Conservation (phyloP, 2,113 vertebrate species). For the Lycaon pictus region DNA sequence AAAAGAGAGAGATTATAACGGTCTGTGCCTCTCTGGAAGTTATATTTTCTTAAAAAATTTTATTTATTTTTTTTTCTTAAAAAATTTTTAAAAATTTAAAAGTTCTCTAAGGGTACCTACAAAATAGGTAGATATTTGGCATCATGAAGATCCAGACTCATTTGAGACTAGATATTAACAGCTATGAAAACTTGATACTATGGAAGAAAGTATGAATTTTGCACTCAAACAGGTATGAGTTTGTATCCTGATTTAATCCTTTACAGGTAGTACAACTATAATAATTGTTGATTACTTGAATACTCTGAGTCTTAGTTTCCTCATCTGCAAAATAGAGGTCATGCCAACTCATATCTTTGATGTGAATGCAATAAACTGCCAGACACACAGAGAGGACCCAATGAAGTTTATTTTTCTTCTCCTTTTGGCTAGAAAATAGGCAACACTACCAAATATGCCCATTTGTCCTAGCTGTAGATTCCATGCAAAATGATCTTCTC, state of each 20-base stretch:
- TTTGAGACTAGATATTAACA: conserved; percentile 3
- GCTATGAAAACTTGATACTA: neutral
- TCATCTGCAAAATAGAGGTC: neutral
- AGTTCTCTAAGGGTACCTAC: neutral
- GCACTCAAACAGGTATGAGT: neutral
- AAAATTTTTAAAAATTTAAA: neutral
- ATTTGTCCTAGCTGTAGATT: conserved; percentile 9
- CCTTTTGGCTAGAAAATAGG: neutral
- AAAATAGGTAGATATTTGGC: neutral
- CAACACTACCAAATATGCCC: neutral
- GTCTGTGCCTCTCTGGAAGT: neutral
- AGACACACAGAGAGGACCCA: neutral
- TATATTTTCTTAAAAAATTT: conserved; percentile 6
- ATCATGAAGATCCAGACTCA: neutral
- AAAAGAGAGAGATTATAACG: neutral
- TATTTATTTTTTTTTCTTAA: too few species aligned
- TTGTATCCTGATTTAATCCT: neutral
- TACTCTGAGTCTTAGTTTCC: neutral
- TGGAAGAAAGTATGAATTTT: conserved; percentile 15
- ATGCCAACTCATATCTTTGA: neutral
- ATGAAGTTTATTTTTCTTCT: neutral
- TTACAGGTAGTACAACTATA: neutral
- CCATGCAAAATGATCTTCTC: neutral
- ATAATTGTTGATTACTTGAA: conserved; percentile 19
- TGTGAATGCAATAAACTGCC: neutral